A percentile compares a stretch with the other conserved stretches of the same genome.
These are phyloP conservation scores for Cyprinella venusta DNA, from an alignment of 2,797 vertebrate genomes.

Conservation along the genomic window DNA sequence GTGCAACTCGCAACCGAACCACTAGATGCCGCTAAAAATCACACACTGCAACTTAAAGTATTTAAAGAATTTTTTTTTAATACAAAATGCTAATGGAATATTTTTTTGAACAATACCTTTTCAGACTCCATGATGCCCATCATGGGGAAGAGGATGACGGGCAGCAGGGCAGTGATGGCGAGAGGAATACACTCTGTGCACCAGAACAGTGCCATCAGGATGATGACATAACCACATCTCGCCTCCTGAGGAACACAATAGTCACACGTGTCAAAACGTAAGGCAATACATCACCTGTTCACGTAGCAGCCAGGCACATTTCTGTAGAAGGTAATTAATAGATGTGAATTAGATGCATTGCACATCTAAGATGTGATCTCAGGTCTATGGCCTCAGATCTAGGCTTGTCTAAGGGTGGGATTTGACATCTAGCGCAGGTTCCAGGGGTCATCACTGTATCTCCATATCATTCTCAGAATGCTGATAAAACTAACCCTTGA, in stretches of 20 bases:
- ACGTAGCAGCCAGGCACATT: neutral
- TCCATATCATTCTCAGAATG: constrained; percentile 35
- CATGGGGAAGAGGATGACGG: constrained; percentile 89
- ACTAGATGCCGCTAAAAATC: no score
- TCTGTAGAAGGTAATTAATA: neutral
- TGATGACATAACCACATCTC: constrained; percentile 85
- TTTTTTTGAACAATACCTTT: constrained; percentile 56
- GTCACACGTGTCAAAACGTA: neutral
- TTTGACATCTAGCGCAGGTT: neutral
- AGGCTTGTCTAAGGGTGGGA: neutral
- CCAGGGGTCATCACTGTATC: neutral
- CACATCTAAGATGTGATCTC: neutral
- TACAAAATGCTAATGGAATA: neutral
- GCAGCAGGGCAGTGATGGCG: constrained; percentile 88
- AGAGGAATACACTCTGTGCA: constrained; percentile 92
- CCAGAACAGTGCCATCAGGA: constrained; percentile 93
- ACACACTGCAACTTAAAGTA: no score
- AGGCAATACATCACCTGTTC: neutral
- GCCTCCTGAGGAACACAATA: constrained; percentile 78
- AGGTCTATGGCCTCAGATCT: neutral
- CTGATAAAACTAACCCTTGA: constrained; percentile 62
- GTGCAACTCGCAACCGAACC: no score
- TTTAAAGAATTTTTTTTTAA: no score
- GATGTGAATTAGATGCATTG: neutral
- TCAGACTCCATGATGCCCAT: constrained; percentile 87